Evolutionary conservation across 2,888 invertebrate genomes (phyloP).

Genomic region (Aphodius sticticus): DNA sequence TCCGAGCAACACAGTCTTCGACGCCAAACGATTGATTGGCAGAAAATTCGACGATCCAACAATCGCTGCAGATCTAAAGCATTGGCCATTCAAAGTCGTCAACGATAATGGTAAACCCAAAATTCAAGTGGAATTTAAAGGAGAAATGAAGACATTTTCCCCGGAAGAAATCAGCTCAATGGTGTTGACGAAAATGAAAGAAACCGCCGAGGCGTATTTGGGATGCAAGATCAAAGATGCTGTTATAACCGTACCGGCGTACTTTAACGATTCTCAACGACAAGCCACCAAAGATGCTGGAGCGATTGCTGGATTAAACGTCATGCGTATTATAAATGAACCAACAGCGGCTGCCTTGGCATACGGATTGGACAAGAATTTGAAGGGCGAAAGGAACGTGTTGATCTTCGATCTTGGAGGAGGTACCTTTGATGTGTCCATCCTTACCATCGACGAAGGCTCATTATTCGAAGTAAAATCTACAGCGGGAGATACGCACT

Average conservation of each 20-base stretch:
- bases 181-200: conserved; percentile 68
- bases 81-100: conserved; percentile 78
- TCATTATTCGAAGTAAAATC: conserved; percentile 78
- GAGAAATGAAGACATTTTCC: conserved; percentile 69
- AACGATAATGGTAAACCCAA: conserved; percentile 69
- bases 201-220: conserved; percentile 76
- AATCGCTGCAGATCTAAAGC: conserved; percentile 77
- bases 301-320: conserved; percentile 61
- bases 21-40: conserved; percentile 68
- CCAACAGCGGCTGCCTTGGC: conserved; percentile 80
- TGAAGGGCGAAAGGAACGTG: conserved; percentile 58
- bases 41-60: conserved; percentile 74
- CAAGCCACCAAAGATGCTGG: conserved; percentile 76
- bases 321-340: conserved; percentile 73
- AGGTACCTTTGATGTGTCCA: conserved; percentile 73
- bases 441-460: conserved; percentile 71
- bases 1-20: conserved; percentile 76
- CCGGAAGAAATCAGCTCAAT: conserved; percentile 78
- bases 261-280: conserved; percentile 73
- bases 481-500: conserved; percentile 83
- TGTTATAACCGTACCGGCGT: conserved; percentile 81
- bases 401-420: conserved; percentile 67
- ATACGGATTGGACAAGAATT: conserved; percentile 66
- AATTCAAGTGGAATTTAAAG: conserved; percentile 69
- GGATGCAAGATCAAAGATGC: conserved; percentile 74